phyloP scores from a whole-genome alignment of 2,797 vertebrate species.

The Hirundo rustica region DNA sequence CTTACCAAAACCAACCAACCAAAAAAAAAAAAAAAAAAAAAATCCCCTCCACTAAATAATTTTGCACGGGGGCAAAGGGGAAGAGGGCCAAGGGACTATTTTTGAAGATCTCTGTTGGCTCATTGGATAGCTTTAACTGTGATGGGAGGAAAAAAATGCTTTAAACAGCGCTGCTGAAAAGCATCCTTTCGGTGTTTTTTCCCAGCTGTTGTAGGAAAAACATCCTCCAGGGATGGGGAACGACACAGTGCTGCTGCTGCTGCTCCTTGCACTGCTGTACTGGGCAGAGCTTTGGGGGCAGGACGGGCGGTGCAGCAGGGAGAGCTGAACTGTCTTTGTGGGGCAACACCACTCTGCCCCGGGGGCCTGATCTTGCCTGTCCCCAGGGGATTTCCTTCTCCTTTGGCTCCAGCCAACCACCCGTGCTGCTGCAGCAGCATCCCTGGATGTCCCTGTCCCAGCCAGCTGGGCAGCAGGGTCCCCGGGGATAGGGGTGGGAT shows the following conservation, averaged over 20 bases:
- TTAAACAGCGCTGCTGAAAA: background rate
- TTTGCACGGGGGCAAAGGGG: background rate
- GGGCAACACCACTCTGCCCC: background rate
- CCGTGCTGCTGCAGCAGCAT: background rate
- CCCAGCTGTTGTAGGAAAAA: background rate
- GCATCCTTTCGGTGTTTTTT: accelerated
- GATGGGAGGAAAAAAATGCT: background rate
- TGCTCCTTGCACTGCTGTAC: background rate
- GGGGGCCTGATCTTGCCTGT: background rate
- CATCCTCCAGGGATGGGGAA: background rate
- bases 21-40: background rate
- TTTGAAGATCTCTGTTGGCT: background rate
- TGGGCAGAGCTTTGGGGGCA: background rate
- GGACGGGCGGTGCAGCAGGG: background rate
- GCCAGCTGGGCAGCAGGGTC: background rate
- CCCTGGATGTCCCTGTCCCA: accelerated
- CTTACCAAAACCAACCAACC: background rate
- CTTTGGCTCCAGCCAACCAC: background rate
- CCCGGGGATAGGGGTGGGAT: background rate
- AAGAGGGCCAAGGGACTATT: background rate
- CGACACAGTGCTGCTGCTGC: background rate
- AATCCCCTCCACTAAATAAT: background rate
- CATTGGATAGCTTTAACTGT: background rate
- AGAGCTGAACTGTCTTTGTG: background rate
- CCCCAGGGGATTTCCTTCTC: background rate